A percentile compares a stretch with the other conserved stretches of the same genome.
These are phyloP conservation scores for Zootermopsis nevadensis DNA, from an alignment of 2,888 invertebrate genomes.

Conservation along the genomic window DNA sequence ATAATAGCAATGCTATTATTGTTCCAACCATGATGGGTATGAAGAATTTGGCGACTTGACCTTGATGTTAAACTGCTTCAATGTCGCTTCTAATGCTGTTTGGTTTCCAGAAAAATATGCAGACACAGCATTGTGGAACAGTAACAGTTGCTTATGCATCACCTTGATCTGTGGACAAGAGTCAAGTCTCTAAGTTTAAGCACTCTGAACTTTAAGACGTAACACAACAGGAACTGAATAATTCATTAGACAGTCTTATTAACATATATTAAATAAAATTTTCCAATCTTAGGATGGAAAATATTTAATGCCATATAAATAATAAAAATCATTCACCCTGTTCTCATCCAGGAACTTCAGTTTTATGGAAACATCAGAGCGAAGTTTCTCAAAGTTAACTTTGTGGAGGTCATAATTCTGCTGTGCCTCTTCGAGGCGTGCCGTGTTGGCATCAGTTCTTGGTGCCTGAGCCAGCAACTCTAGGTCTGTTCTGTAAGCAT, in stretches of 20 bases:
- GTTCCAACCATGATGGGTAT: slow-evolving; percentile 85
- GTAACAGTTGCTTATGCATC: slow-evolving; percentile 96
- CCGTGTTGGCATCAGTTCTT: slow-evolving; percentile 67
- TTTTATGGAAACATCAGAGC: slow-evolving; percentile 95
- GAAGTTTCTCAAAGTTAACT: slow-evolving; percentile 89
- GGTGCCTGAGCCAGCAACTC: slow-evolving; percentile 81
- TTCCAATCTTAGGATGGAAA: no score
- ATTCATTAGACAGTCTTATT: no score
- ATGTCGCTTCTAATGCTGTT: slow-evolving; percentile 89
- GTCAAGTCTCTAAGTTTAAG: no score
- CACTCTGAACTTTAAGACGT: no score
- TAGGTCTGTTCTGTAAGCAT: slow-evolving; percentile 96
- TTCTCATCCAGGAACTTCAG: slow-evolving; percentile 97
- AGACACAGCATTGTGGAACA: slow-evolving; percentile 96
- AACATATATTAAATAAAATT: no score
- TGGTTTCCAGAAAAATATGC: slow-evolving; percentile 98
- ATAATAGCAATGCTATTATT: slow-evolving; percentile 63
- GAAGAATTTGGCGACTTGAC: slow-evolving; percentile 82
- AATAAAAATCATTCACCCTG: slow-evolving; percentile 72
- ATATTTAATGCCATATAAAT: background rate
- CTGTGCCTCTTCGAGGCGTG: slow-evolving; percentile 82
- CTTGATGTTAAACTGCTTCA: slow-evolving; percentile 96
- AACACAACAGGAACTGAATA: no score
- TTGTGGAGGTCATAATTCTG: slow-evolving; percentile 86
- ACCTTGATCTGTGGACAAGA: slow-evolving; percentile 86